Percentiles rank a stretch among this genome's conserved stretches.
phyloP scores from a whole-genome alignment of 2,888 invertebrate species.

The Caenorhabditis uteleia region DNA sequence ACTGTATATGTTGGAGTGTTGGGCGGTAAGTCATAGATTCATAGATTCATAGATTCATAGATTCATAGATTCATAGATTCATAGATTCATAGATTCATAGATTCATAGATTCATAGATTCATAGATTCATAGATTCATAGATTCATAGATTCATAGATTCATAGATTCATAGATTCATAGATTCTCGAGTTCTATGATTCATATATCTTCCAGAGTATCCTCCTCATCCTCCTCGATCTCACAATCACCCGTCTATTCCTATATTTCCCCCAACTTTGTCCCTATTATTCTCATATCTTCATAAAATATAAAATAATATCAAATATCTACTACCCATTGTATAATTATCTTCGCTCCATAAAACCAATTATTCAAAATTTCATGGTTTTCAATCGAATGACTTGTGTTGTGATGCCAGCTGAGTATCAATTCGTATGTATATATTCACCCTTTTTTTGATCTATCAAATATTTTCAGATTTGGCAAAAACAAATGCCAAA shows the following conservation, averaged over 20 bases:
- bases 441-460: background rate
- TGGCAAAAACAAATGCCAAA: conserved; percentile 16
- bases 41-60: background rate
- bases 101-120: background rate
- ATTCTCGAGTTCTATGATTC: too few species aligned
- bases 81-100: background rate
- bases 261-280: conserved; percentile 26
- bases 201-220: conserved; percentile 18
- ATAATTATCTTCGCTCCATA: conserved; percentile 22
- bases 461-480: conserved; percentile 9
- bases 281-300: conserved; percentile 5
- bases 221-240: conserved; percentile 17
- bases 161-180: background rate
- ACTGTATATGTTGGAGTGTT: conserved; percentile 19
- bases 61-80: background rate
- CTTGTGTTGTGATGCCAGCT: conserved; percentile 18
- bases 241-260: conserved; percentile 8
- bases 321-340: conserved; percentile 9
- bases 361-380: conserved; percentile 24
- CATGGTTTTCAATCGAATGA: conserved; percentile 13
- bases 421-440: conserved; percentile 8
- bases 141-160: background rate
- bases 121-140: background rate
- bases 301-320: background rate
- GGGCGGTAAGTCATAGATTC: conserved; percentile 10